These are phyloP conservation scores for Hemicordylus capensis DNA, from an alignment of 2,113 vertebrate genomes.

Conservation along the genomic window DNA sequence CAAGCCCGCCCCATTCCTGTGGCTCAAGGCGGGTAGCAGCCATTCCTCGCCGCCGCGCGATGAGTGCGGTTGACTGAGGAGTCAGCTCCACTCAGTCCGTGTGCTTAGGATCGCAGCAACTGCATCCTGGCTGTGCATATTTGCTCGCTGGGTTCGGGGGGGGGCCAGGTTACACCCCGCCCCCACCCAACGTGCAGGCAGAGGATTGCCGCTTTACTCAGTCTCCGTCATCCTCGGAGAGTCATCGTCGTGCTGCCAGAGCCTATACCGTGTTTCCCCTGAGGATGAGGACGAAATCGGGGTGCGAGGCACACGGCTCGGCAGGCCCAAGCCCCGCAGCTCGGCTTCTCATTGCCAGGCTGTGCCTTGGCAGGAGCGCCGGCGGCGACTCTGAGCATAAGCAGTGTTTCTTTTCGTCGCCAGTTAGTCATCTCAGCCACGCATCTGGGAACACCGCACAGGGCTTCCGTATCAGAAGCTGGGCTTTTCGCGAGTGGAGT, in stretches of 20 bases:
- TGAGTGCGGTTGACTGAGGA: too few relatives aligned
- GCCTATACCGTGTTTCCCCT: not conserved
- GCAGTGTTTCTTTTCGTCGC: not conserved
- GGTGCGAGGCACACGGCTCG: not conserved
- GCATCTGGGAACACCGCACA: not conserved
- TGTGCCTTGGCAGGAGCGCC: not conserved
- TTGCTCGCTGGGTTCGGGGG: too few relatives aligned
- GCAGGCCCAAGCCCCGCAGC: not conserved
- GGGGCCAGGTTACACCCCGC: too few relatives aligned
- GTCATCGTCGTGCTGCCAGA: not conserved
- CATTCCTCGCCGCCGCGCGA: not conserved
- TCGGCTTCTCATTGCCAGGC: too few relatives aligned
- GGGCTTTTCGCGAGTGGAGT: not conserved
- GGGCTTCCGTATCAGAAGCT: not conserved
- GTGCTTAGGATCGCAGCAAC: not conserved
- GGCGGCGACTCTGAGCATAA: not conserved
- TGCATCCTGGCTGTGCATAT: not conserved
- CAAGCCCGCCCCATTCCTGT: not conserved
- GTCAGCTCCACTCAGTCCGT: too few relatives aligned
- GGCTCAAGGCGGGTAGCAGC: not conserved
- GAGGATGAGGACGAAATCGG: not conserved
- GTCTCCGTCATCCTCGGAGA: not conserved
- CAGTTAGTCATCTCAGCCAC: not conserved
- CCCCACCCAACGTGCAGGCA: too few relatives aligned
- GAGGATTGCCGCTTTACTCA: too few relatives aligned